These are phyloP conservation scores for Phoxinus phoxinus DNA, from an alignment of 2,113 vertebrate species.

Conservation along the genomic window DNA sequence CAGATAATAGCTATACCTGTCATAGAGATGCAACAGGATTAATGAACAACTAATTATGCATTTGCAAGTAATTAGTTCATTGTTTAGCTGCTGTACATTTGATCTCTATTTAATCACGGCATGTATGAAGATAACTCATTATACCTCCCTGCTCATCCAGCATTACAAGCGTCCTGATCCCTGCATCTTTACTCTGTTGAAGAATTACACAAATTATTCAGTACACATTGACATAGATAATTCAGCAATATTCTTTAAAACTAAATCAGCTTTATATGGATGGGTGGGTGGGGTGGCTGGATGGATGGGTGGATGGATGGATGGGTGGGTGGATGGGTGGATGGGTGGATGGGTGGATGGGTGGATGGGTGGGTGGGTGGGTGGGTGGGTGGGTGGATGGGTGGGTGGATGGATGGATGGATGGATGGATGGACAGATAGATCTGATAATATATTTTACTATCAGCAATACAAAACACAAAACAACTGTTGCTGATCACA, in stretches of 20 bases:
- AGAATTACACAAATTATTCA: neutral
- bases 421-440: no score
- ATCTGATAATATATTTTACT: no score
- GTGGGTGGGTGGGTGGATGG: no score
- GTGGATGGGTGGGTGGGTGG: no score
- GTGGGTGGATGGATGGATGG: no score
- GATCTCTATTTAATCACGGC: neutral
- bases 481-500: neutral
- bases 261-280: no score
- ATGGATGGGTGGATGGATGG: no score
- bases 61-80: neutral
- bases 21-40: neutral
- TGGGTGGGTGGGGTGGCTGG: no score
- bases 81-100: neutral
- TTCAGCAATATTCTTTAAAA: neutral
- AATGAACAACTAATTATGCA: neutral
- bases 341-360: no score
- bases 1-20: slow-evolving; percentile 32
- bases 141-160: slow-evolving; percentile 98
- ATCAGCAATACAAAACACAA: no score
- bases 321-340: no score
- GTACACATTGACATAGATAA: neutral
- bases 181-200: slow-evolving; percentile 94
- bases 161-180: slow-evolving; percentile 97
- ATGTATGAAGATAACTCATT: slow-evolving; percentile 60